Base-by-base conservation (phyloP, 1,140 invertebrate genomes). In the Epicauta chinensis region DNA sequence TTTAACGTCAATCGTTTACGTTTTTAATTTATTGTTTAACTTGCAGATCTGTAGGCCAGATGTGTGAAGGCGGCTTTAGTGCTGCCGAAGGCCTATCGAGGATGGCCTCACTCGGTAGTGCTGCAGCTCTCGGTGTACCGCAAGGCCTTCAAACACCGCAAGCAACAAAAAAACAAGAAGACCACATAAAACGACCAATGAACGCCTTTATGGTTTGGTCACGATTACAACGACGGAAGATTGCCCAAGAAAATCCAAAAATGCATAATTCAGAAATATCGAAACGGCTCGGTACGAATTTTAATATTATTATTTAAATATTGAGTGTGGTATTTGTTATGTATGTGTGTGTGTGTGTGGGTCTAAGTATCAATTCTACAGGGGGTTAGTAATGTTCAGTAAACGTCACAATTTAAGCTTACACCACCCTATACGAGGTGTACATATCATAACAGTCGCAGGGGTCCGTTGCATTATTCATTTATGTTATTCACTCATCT, bases 231-330 rank as follows among this genome's bases (percentile, higher is more conserved):
- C 72, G 91, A 41, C 76, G 89, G 49, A 93, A 97, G 73, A 97
- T 97, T 61, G 93, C 94, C 0, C 90, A 95, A 69, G 93, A 97
- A 62, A 97, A 98, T 73, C 95, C 95, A 1, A 97, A 97, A 75
- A 97, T 98, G 93, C 94, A 98, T 75, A 98, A 98, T 71, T 95
- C 92, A 0, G 94, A 97, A 72, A 98, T 98, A 54, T 93, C 89
- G 14, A 97, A 97, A 71, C 73, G 93, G 69, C 80, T 98, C 32
- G 94, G 87, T 89, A 56, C 82, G 84, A 73, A 12, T n/a, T 41
- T 45, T 16, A 34, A 34, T 9, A 34, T 12, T 34, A 10, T 34
- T 12, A 34, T 12, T 34, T 34, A 10, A 23, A 23, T 23, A 5
- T 23, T 23, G 4, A 7, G 23, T 3, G 23, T 23, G 23, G 23